These are phyloP conservation scores for Thalassoma bifasciatum DNA, from an alignment of 2,113 vertebrate genomes.

Conservation along the genomic window DNA sequence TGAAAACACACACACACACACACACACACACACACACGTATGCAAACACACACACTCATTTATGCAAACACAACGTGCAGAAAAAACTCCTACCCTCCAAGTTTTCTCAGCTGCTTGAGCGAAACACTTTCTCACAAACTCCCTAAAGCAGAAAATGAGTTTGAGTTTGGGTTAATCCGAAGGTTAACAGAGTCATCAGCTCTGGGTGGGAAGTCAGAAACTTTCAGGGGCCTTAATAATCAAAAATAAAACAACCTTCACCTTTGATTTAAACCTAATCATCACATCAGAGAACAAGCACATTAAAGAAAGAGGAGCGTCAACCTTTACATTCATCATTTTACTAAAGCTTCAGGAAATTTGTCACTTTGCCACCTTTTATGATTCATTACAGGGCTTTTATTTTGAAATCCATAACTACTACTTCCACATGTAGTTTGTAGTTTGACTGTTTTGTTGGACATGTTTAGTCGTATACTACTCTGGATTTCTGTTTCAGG, in stretches of 20 bases:
- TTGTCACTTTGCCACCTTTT: no score
- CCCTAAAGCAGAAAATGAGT: neutral
- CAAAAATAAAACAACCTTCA: neutral
- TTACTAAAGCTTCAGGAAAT: no score
- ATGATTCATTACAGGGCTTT: no score
- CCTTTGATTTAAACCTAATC: neutral
- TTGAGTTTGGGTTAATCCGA: neutral
- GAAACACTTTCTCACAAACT: neutral
- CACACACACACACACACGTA: slow-evolving; percentile 23
- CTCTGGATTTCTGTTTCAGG: no score
- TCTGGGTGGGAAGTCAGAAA: neutral
- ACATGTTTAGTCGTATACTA: no score
- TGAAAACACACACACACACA: slow-evolving; percentile 37
- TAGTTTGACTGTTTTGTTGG: no score
- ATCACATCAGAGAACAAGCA: no score
- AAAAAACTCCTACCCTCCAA: neutral
- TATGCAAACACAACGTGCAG: no score
- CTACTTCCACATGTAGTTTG: no score
- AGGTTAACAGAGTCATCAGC: slow-evolving; percentile 18
- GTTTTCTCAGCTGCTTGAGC: slow-evolving; percentile 22
- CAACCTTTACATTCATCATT: no score
- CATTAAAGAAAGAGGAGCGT: no score
- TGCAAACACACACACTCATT: slow-evolving; percentile 27
- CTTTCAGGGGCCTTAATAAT: neutral
- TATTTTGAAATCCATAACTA: no score